Percentiles rank a stretch among this genome's conserved stretches.
Conservation (phyloP, 2,113 vertebrate genomes). For the Haemorhous mexicanus region DNA sequence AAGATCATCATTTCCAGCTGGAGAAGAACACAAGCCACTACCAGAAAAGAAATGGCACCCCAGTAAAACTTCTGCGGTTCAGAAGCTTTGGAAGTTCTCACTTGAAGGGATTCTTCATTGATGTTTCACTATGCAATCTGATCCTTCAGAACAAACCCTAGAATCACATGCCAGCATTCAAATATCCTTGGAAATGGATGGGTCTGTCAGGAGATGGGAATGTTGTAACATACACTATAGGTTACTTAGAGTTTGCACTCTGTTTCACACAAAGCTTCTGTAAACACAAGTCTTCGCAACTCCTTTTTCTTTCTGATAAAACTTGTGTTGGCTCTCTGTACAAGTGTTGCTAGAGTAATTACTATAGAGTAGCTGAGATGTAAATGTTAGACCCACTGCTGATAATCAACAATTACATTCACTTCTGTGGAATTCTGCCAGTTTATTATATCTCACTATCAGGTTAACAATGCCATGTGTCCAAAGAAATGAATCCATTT, state of each 20-base stretch:
- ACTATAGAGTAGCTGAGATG: neutral
- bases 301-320: neutral
- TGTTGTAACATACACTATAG: neutral
- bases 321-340: neutral
- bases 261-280: neutral
- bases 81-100: neutral
- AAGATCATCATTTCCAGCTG: neutral
- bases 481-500: neutral
- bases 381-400: neutral
- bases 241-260: neutral
- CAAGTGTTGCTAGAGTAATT: neutral
- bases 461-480: neutral
- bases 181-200: neutral
- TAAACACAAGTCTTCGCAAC: neutral
- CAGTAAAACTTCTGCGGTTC: neutral
- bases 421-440: neutral
- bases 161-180: neutral
- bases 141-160: neutral
- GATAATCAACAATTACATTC: neutral
- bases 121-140: neutral
- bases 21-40: fast-evolving
- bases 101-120: neutral
- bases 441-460: neutral
- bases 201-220: neutral
- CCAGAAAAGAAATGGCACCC: neutral